phyloP scores from a whole-genome alignment of 1,140 invertebrate genomes.

The Brachionus koreanus region DNA sequence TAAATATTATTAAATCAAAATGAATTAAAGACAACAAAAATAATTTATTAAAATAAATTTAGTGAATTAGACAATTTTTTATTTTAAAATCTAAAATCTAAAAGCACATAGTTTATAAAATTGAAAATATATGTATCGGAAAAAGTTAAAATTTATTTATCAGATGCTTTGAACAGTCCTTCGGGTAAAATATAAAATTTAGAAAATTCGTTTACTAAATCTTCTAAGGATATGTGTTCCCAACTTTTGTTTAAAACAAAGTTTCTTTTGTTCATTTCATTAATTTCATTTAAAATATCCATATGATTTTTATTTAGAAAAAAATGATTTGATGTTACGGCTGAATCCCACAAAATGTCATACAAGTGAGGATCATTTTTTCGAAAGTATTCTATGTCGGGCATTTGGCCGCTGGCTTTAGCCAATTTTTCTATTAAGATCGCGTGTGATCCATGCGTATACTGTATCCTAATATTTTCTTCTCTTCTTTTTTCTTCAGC shows the following conservation, averaged over 20 bases:
- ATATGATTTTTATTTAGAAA: not conserved
- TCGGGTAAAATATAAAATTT: not conserved
- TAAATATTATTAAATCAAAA: too few relatives aligned
- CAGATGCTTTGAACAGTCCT: not conserved
- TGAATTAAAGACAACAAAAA: too few relatives aligned
- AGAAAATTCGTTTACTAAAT: not conserved
- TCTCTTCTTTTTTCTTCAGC: not conserved
- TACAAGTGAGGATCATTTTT: not conserved
- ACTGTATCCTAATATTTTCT: not conserved
- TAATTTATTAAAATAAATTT: too few relatives aligned
- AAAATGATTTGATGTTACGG: not conserved
- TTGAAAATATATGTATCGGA: too few relatives aligned
- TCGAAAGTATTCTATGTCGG: not conserved
- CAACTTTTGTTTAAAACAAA: not conserved
- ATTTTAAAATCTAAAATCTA: too few relatives aligned
- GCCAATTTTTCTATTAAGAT: conserved; percentile 5
- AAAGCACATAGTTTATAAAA: too few relatives aligned
- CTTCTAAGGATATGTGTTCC: not conserved
- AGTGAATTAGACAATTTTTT: too few relatives aligned
- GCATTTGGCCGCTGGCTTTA: not conserved
- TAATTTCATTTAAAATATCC: not conserved
- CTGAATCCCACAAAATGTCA: conserved; percentile 8
- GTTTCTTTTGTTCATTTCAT: not conserved
- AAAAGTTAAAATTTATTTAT: not conserved
- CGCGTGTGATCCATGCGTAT: not conserved